These are phyloP conservation scores for Thyatira batis DNA, from an alignment of 2,888 invertebrate species.

Conservation along the genomic window DNA sequence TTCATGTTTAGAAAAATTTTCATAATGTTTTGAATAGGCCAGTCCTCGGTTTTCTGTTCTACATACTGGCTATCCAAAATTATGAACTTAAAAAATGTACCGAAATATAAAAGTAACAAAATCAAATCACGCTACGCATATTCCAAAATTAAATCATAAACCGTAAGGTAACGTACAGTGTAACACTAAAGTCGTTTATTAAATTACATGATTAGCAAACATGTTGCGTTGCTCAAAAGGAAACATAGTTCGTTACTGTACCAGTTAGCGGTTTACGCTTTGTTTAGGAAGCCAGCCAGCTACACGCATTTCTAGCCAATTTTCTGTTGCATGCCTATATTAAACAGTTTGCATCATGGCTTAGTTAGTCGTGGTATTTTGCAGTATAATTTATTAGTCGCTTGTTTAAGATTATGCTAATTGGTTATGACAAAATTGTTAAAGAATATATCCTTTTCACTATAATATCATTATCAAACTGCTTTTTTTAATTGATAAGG, in stretches of 20 bases:
- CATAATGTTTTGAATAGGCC: too few relatives aligned
- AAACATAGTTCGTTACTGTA: not conserved
- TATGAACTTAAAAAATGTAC: too few relatives aligned
- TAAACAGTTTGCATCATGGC: slow-evolving; percentile 25
- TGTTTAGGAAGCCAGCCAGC: not conserved
- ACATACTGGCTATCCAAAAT: too few relatives aligned
- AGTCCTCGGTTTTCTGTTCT: too few relatives aligned
- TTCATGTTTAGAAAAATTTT: too few relatives aligned
- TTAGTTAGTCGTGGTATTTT: slow-evolving; percentile 27
- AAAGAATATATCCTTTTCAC: too few relatives aligned
- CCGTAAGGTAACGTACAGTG: not conserved
- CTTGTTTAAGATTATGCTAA: too few relatives aligned
- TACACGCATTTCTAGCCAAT: slow-evolving; percentile 14
- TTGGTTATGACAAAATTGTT: too few relatives aligned
- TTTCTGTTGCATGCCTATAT: slow-evolving; percentile 24
- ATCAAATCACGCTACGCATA: not conserved
- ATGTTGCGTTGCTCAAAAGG: not conserved
- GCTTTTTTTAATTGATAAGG: too few relatives aligned
- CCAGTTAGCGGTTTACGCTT: not conserved
- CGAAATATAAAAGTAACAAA: too few relatives aligned
- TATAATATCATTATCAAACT: too few relatives aligned
- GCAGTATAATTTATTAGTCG: slow-evolving; percentile 14
- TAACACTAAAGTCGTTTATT: not conserved
- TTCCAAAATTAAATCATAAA: not conserved
- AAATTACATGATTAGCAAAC: not conserved